Evolutionary conservation across 1,140 invertebrate species (phyloP).

Genomic region (Brachionus sp.): DNA sequence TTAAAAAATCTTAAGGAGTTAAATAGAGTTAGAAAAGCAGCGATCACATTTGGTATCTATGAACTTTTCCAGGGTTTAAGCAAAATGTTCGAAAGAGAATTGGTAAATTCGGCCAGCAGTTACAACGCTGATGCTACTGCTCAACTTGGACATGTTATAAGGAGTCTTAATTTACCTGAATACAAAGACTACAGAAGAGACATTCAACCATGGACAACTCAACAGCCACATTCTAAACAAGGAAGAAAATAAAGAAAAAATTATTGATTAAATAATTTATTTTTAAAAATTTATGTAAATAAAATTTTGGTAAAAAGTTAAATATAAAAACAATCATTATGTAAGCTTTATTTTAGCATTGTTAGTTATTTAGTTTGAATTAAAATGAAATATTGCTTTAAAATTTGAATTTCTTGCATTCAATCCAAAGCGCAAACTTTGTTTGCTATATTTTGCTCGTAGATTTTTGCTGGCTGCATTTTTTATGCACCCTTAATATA

Average conservation of each 20-base stretch:
- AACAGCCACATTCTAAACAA: neutral
- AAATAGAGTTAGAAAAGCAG: conserved; percentile 7
- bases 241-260: neutral
- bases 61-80: conserved; percentile 14
- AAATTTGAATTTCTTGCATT: neutral
- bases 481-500: conserved; percentile 15
- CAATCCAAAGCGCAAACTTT: neutral
- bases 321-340: neutral
- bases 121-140: neutral
- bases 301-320: neutral
- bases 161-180: conserved; percentile 19
- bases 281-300: neutral
- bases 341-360: neutral
- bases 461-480: neutral
- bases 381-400: neutral
- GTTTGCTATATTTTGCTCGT: neutral
- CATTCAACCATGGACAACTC: conserved; percentile 33
- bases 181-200: conserved; percentile 27
- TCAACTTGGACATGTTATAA: conserved; percentile 26
- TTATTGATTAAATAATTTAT: neutral
- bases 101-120: neutral
- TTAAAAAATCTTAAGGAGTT: neutral
- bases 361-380: neutral
- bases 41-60: conserved; percentile 8
- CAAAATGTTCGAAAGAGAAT: conserved; percentile 39